These are phyloP conservation scores for Drosophila hydei DNA, from an alignment of 1,140 invertebrate species.

Conservation along the genomic window DNA sequence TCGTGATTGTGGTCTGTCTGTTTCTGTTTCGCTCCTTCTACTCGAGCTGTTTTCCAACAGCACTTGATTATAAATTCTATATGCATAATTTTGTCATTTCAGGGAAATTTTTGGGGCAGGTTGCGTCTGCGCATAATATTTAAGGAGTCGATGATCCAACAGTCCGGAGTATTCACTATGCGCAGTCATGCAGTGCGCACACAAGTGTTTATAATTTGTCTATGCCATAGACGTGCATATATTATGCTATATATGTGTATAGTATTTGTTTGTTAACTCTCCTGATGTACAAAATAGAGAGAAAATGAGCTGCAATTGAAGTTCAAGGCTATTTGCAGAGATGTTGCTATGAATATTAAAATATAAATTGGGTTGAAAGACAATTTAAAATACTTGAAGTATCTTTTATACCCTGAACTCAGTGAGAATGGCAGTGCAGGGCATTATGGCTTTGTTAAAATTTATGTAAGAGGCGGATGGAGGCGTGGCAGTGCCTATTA, in stretches of 20 bases:
- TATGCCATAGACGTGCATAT: not conserved
- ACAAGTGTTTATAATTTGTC: slow-evolving; percentile 39
- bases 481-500: too few relatives aligned
- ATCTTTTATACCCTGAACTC: not conserved
- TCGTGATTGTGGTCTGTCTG: slow-evolving; percentile 22
- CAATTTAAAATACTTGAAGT: not conserved
- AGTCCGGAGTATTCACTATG: slow-evolving; percentile 42
- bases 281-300: not conserved
- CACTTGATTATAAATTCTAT: slow-evolving; percentile 68
- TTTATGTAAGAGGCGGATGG: too few relatives aligned
- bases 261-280: slow-evolving; percentile 3
- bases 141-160: slow-evolving; percentile 24
- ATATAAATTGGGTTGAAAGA: not conserved
- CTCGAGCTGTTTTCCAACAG: slow-evolving; percentile 40
- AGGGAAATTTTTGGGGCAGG: slow-evolving; percentile 71
- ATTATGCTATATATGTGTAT: slow-evolving; percentile 1
- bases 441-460: too few relatives aligned
- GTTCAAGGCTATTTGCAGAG: slow-evolving; percentile 7
- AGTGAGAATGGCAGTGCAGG: too few relatives aligned
- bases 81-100: slow-evolving; percentile 72
- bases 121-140: slow-evolving; percentile 68
- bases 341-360: not conserved
- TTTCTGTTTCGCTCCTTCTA: not conserved
- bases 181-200: slow-evolving; percentile 50
- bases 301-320: slow-evolving; percentile 7